Evolutionary conservation across 2,113 vertebrate species (phyloP).

Genomic region (Psettodes erumei): DNA sequence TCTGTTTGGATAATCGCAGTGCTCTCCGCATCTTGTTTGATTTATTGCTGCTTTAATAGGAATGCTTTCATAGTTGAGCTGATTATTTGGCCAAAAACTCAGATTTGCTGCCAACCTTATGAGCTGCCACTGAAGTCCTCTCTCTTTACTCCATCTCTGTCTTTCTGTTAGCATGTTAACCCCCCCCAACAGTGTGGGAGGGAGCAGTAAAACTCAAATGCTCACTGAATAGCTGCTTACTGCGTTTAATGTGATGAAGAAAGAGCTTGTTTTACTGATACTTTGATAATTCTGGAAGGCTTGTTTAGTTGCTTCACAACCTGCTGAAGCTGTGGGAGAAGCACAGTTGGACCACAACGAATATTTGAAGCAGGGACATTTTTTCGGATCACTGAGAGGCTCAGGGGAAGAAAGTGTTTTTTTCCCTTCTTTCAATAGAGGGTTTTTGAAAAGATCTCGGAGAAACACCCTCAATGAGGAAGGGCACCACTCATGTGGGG

Average conservation of each 20-base stretch:
- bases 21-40: slow-evolving; percentile 44
- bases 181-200: slow-evolving; percentile 22
- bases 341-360: slow-evolving; percentile 33
- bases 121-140: slow-evolving; percentile 24
- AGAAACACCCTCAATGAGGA: slow-evolving; percentile 45
- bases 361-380: slow-evolving; percentile 43
- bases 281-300: slow-evolving; percentile 60
- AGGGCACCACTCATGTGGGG: slow-evolving; percentile 54
- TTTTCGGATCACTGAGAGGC: slow-evolving; percentile 10
- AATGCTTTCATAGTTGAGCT: slow-evolving; percentile 54
- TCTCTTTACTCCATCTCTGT: slow-evolving; percentile 22
- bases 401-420: neutral
- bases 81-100: slow-evolving; percentile 54
- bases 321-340: slow-evolving; percentile 18
- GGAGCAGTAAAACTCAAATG: slow-evolving; percentile 46
- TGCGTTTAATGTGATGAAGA: slow-evolving; percentile 64
- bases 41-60: slow-evolving; percentile 43
- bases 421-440: slow-evolving; percentile 18
- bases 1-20: slow-evolving; percentile 32
- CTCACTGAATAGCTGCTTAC: slow-evolving; percentile 58
- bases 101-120: slow-evolving; percentile 34
- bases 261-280: slow-evolving; percentile 32
- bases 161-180: slow-evolving; percentile 42
- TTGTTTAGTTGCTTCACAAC: slow-evolving; percentile 42
- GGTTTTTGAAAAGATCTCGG: slow-evolving; percentile 36